Conservation (phyloP, 2,888 invertebrate species). For the Geophilus truncorum region DNA sequence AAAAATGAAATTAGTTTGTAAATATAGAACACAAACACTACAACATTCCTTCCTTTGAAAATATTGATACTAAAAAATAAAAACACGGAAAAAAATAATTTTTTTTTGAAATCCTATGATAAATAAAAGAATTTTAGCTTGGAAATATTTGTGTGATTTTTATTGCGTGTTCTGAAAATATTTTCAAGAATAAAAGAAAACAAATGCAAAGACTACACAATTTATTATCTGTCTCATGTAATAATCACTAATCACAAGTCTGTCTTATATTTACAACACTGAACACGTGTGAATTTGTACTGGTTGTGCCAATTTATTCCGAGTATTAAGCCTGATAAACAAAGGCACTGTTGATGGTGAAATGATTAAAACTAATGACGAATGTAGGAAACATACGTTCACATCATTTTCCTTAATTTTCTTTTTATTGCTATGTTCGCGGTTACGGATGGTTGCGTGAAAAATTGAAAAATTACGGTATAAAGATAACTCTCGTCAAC, state of each 20-base stretch:
- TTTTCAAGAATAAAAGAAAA: not conserved
- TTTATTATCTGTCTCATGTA: constrained; percentile 15
- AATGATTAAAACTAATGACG: not conserved
- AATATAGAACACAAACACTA: constrained; percentile 11
- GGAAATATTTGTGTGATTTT: not conserved
- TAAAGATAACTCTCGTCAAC: not conserved
- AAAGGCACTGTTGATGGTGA: constrained; percentile 21
- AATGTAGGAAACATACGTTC: not conserved
- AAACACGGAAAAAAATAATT: not conserved
- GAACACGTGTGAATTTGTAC: constrained; percentile 11
- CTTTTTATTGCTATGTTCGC: not conserved
- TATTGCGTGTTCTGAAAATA: not conserved
- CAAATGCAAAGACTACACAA: not conserved
- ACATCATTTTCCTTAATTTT: not conserved
- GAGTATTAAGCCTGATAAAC: not conserved
- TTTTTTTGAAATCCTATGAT: not conserved
- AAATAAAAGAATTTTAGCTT: constrained; percentile 22
- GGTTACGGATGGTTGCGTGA: not conserved
- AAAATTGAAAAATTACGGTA: not conserved
- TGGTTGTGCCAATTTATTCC: not conserved
- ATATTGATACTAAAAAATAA: not conserved
- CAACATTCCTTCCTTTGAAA: constrained; percentile 23
- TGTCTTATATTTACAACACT: constrained; percentile 13
- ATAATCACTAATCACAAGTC: not conserved
- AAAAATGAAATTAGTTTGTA: constrained; percentile 8